A percentile compares a stretch with the other conserved stretches of the same genome.
These are phyloP conservation scores for Prenolepis imparis DNA, from an alignment of 2,888 invertebrate species.

Conservation along the genomic window DNA sequence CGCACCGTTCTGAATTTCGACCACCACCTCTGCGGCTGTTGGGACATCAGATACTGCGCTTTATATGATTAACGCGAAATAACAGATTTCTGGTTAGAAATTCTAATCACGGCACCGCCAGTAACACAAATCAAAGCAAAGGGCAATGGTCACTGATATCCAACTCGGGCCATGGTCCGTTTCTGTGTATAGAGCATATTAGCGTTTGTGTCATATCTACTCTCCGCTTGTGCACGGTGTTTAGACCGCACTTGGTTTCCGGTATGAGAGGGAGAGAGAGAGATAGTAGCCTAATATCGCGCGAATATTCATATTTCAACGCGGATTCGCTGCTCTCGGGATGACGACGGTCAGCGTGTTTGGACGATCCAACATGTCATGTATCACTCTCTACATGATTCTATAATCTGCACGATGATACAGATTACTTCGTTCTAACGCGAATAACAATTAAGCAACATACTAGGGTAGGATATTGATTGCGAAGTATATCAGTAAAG, in stretches of 20 bases:
- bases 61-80: constrained; percentile 66
- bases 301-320: constrained; percentile 70
- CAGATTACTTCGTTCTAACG: constrained; percentile 27
- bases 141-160: constrained; percentile 45
- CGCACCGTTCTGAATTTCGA: constrained; percentile 13
- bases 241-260: constrained; percentile 52
- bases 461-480: neutral
- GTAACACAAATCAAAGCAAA: constrained; percentile 63
- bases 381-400: constrained; percentile 39
- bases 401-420: constrained; percentile 29
- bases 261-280: constrained; percentile 26
- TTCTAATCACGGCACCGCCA: constrained; percentile 64
- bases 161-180: constrained; percentile 34
- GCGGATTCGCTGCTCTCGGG: constrained; percentile 47
- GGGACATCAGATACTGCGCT: constrained; percentile 54
- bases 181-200: constrained; percentile 49
- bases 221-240: constrained; percentile 43
- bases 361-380: constrained; percentile 39
- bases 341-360: constrained; percentile 42
- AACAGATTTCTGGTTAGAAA: constrained; percentile 66
- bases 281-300: constrained; percentile 39
- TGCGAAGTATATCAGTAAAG: neutral
- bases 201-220: constrained; percentile 51
- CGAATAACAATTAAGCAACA: neutral
- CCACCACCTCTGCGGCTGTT: neutral